Evolutionary conservation across 2,113 vertebrate species (phyloP).

Genomic region (Alectura lathami): DNA sequence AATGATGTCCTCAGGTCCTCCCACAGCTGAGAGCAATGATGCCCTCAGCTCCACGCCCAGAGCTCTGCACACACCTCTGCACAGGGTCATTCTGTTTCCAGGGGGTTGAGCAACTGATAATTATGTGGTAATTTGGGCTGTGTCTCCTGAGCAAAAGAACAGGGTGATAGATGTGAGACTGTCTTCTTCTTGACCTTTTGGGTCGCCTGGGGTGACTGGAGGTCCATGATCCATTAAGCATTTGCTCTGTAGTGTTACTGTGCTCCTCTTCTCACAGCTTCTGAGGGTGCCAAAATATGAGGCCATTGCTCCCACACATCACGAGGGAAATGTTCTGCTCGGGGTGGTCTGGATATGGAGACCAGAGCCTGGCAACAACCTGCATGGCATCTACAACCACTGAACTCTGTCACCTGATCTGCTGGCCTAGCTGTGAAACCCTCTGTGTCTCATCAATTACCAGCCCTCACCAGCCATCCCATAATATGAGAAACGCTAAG

Average conservation of each 20-base stretch:
- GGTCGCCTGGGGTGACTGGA: accelerated
- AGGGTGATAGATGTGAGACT: accelerated
- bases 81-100: background rate
- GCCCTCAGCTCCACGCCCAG: background rate
- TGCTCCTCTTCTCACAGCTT: accelerated
- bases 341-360: background rate
- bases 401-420: background rate
- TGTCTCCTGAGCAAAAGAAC: background rate
- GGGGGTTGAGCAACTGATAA: accelerated
- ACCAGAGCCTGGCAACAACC: background rate
- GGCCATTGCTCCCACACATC: background rate
- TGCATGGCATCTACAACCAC: background rate
- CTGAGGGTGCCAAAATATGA: background rate
- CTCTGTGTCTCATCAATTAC: background rate
- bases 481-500: conserved; percentile 13
- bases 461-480: background rate
- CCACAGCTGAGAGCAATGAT: background rate
- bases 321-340: background rate
- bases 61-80: background rate
- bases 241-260: background rate
- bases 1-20: too few relatives aligned
- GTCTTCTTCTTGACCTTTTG: background rate
- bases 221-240: accelerated
- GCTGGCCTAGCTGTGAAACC: background rate
- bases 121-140: background rate